Evolutionary conservation across 2,888 invertebrate species (phyloP), one percentile per base, ranked within the genome.

Genomic region (Carterocephalus palaemon): DNA sequence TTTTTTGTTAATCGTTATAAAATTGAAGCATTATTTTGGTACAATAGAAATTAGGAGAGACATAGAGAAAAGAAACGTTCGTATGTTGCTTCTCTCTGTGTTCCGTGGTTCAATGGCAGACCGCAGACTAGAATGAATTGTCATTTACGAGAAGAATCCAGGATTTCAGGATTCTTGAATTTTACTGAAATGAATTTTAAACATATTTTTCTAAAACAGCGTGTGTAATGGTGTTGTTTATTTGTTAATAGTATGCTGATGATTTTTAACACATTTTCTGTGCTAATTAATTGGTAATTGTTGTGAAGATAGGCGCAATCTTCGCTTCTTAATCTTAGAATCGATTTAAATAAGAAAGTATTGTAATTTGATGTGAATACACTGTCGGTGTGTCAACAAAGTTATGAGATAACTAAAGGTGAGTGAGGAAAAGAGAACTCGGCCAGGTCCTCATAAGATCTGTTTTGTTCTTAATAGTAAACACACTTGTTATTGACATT

Each of bases 401-500:
- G 68, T 70, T 70, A 82, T 82, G 76, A 81, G 70, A 67, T 75
- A 75, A 67, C 68, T 57, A 61, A 59, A 79, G 76, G 82, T 84
- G 59, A 70, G 65, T 49, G n/a, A 45, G 31, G 33, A 9, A 22
- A 29, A 4, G 8, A 7, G 1, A 17, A 3, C 6, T 22, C 17
- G 10, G 15, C 4, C 0, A 16, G 10, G 15, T 15, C 26, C 3
- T 29, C 16, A 3, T 36, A n/a, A 2, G 4, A 7, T 29, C n/a
- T 15, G 6, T 15, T 10, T 26, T 15, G 6, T 15, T 10, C 19
- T 34, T 34, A 42, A 26, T 28, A 10, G 41, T 42, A 42, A 42
- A 42, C 34, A 26, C 34, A 12, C n/a, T n/a, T 34, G 33, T 15
- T 15, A 28, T 20, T 20, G 20, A 20, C 16, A 19, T 23, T 26